Base-by-base conservation (phyloP, 2,797 vertebrate genomes). In the Philypnodon macrostomus region DNA sequence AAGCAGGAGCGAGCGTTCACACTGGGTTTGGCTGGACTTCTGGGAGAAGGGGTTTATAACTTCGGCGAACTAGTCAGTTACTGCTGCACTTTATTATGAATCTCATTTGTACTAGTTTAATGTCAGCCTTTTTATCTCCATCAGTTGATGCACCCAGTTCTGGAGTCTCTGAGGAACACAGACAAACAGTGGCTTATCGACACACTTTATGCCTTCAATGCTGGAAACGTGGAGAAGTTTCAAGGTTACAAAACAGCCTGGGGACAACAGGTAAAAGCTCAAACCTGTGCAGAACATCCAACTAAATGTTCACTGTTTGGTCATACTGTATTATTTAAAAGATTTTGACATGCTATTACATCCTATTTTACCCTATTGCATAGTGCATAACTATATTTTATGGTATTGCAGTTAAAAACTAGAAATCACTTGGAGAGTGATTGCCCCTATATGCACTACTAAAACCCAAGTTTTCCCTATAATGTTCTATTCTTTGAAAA, bases 141-240 rank as follows among this genome's bases (percentile, higher is more conserved):
- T 24, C 80, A 99, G 96, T 89, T 99, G 57, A 97, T 97, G 96
- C 96, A 99, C 80, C 96, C 96, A 0, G 93, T 99, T 4, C 85
- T 99, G 87, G 94, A 98, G 81, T 91, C 95, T 0, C 85, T 99
- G 74, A 89, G 94, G 61, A 92, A 70, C 86, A 97, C 95, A 0
- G 96, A 98, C 70, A 91, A 96, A 23, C 95, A 98, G 83, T 99
- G 96, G 96, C 90, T 99, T 52, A 96, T 99, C 0, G 96, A 99
- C 65, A 98, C 95, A 0, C 90, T 99, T 0, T 98, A 92, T 0
- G 95, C 96, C 75, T 99, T 99, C 83, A 99, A 99, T 46, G 93
- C 92, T 0, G 96, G 96, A 1, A 95, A 97, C 0, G 96, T 98
- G 4, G 95, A 98, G 86, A 93, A 91, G 1, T 99, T 98, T 76